These are phyloP conservation scores for Arvicanthis niloticus DNA, from an alignment of 2,113 vertebrate species.

Conservation along the genomic window DNA sequence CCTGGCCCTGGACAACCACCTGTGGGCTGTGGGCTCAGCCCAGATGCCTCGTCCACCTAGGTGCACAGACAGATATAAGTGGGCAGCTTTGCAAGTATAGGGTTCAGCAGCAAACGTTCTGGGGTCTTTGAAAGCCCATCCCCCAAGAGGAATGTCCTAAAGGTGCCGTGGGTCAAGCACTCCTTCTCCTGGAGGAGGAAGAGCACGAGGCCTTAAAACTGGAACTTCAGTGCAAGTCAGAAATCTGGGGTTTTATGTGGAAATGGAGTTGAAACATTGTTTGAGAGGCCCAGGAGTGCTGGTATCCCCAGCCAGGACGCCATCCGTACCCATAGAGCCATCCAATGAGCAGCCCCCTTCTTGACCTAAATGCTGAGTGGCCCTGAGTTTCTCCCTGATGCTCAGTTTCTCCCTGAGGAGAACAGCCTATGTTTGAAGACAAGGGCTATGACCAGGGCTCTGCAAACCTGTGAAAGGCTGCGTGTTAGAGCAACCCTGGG, in stretches of 20 bases:
- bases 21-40: background rate
- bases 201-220: too few species aligned
- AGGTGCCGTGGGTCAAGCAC: background rate
- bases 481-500: background rate
- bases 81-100: background rate
- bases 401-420: background rate
- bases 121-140: background rate
- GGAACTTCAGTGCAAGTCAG: background rate
- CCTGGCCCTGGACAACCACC: background rate
- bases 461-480: too few species aligned
- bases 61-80: accelerated
- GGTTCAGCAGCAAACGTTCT: background rate
- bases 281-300: background rate
- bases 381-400: background rate
- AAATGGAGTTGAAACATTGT: background rate
- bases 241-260: background rate
- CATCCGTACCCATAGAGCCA: background rate
- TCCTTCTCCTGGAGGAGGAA: background rate
- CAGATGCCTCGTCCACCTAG: too few species aligned
- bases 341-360: background rate
- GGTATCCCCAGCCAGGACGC: background rate
- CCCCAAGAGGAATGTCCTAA: background rate
- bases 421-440: background rate
- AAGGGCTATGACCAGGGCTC: background rate
- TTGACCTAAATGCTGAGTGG: background rate